These are phyloP conservation scores for Leucophora obtusa DNA, from an alignment of 2,888 invertebrate genomes.

Conservation along the genomic window DNA sequence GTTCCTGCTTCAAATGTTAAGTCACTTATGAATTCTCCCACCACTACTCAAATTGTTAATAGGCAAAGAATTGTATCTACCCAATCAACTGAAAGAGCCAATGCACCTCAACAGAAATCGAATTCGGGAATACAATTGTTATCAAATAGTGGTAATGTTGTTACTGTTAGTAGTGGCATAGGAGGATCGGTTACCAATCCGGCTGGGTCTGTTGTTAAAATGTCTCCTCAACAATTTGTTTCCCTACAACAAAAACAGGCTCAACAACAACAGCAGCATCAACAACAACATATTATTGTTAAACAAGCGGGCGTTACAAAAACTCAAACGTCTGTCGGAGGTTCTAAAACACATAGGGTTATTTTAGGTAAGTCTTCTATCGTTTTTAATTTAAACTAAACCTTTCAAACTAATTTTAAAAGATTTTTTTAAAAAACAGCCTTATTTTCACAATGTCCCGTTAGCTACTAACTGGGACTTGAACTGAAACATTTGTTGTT, in stretches of 20 bases:
- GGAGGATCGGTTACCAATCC: slow-evolving; percentile 21
- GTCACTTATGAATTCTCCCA: slow-evolving; percentile 30
- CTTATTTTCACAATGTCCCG: too few species aligned
- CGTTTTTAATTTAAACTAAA: background rate
- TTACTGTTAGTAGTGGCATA: slow-evolving; percentile 27
- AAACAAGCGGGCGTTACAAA: slow-evolving; percentile 62
- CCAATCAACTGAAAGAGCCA: slow-evolving; percentile 37
- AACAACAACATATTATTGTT: slow-evolving; percentile 71
- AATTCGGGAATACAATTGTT: slow-evolving; percentile 41
- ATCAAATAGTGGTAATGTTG: slow-evolving; percentile 43
- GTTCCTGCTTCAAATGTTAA: slow-evolving; percentile 61
- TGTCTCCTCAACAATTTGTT: slow-evolving; percentile 75
- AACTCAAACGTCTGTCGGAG: slow-evolving; percentile 54
- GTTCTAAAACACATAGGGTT: slow-evolving; percentile 69
- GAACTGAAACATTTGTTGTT: too few species aligned
- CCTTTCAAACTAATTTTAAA: too few species aligned
- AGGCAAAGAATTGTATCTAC: slow-evolving; percentile 46
- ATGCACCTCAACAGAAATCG: slow-evolving; percentile 50
- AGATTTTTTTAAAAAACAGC: too few species aligned
- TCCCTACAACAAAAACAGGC: slow-evolving; percentile 76
- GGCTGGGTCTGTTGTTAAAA: slow-evolving; percentile 72
- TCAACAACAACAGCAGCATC: slow-evolving; percentile 66
- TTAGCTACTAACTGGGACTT: too few species aligned
- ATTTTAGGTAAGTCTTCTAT: slow-evolving; percentile 71
- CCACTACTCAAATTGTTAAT: slow-evolving; percentile 37